phyloP scores from a whole-genome alignment of 2,888 invertebrate genomes.

The Drosophila nigritarsus region DNA sequence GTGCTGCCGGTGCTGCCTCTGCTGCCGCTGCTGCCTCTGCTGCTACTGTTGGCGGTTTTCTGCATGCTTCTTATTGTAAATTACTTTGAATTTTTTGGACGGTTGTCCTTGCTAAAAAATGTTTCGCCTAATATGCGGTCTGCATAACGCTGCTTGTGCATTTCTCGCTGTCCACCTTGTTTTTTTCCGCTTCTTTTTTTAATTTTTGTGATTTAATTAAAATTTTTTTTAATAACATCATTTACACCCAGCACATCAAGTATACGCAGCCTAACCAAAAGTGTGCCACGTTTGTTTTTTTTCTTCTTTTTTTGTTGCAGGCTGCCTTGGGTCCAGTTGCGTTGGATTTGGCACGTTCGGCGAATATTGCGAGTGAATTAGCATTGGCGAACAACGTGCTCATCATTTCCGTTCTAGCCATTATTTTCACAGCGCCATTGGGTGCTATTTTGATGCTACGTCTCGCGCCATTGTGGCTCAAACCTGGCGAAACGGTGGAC shows the following conservation, averaged over 20 bases:
- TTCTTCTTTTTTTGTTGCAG: constrained; percentile 81
- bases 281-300: constrained; percentile 14
- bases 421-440: constrained; percentile 87
- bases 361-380: constrained; percentile 66
- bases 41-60: constrained; percentile 39
- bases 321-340: constrained; percentile 89
- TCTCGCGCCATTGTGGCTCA: constrained; percentile 84
- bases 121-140: constrained; percentile 78
- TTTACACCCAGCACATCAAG: constrained; percentile 55
- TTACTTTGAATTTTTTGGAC: constrained; percentile 12
- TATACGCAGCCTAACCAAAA: constrained; percentile 49
- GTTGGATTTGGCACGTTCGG: constrained; percentile 86
- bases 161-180: constrained; percentile 56
- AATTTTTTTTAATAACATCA: constrained; percentile 40
- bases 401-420: constrained; percentile 86
- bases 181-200: neutral
- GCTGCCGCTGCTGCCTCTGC: constrained; percentile 23
- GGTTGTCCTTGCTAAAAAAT: constrained; percentile 13
- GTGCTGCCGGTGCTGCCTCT: constrained; percentile 13
- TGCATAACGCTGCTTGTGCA: constrained; percentile 29
- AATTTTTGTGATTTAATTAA: constrained; percentile 63
- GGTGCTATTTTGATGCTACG: constrained; percentile 85
- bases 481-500: constrained; percentile 63
- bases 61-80: constrained; percentile 28
- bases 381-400: constrained; percentile 85